Evolutionary conservation across 1,140 invertebrate genomes (phyloP), one percentile per base, ranked within the genome.

Genomic region (Hermatobates lingyangjiaoensis): DNA sequence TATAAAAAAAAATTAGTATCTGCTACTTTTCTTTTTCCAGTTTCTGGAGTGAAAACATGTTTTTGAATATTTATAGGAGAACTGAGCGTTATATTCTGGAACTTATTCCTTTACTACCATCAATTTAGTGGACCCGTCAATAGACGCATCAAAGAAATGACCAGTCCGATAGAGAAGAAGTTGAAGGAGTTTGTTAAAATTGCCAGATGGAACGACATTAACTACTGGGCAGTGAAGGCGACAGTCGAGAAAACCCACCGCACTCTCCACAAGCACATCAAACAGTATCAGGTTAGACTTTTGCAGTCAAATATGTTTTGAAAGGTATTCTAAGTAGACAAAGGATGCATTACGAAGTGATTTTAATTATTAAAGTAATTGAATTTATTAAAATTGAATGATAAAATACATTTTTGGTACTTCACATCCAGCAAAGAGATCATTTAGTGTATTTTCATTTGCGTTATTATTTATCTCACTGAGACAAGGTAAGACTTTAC

Each of bases 181-280:
- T 62, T 97, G 1, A 83, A 83, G 55, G 87, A 94, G 54, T 92
- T 90, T 64, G 84, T 97, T 0, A 95, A 96, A 64, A 95, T 98
- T 40, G 83, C 82, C n/a, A 73, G 87, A 27, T 98, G 92, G 84
- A 70, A 76, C 56, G 92, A 98, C 61, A 77, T 92, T 1, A 95
- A 84, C 61, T 93, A 93, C 63, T 95, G 86, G 77, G 78, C 87
- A n/a, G 76, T 98, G 7, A 90, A 87, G 57, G 79, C 85, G 56
- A 80, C 83, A 3, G 77, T 92, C 2, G 77, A 85, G 24, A 92
- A 88, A 64, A 83, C 86, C 1, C 89, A 95, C 61, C 78, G 81
- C 55, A 87, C 80, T 23, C 63, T 97, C 1, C 81, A 85, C 58
- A 92, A 91, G 64, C 80, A 82, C 57, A 78, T 90, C 2, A 83